These are phyloP conservation scores for Lathronympha strigana DNA, from an alignment of 2,888 invertebrate species.

Conservation along the genomic window DNA sequence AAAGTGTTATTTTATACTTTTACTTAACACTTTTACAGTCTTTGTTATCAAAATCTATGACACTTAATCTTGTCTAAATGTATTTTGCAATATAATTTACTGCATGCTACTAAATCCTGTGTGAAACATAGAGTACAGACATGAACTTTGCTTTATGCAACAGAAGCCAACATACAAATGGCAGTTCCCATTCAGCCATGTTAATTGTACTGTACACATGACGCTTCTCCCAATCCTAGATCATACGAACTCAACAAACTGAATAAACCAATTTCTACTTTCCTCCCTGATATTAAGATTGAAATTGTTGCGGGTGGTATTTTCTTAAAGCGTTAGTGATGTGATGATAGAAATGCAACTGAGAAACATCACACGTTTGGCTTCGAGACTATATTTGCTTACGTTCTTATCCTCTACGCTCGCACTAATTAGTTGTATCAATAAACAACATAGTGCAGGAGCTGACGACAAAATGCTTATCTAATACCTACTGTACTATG, in stretches of 20 bases:
- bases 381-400: slow-evolving; percentile 20
- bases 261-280: not conserved
- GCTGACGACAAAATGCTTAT: not conserved
- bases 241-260: not conserved
- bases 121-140: not conserved
- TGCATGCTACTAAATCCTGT: not conserved
- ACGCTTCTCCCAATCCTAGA: not conserved
- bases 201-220: slow-evolving; percentile 21
- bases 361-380: slow-evolving; percentile 33
- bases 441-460: not conserved
- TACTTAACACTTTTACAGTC: no score
- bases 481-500: no score
- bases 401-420: not conserved
- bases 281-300: not conserved
- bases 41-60: no score
- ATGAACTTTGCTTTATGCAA: slow-evolving; percentile 13
- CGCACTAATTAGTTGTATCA: slow-evolving; percentile 1
- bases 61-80: no score
- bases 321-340: not conserved
- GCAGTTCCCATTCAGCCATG: slow-evolving; percentile 15
- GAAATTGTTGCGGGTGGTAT: not conserved
- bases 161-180: slow-evolving; percentile 22
- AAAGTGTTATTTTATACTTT: no score
- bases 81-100: no score
- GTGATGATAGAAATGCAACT: slow-evolving; percentile 14